Conservation (phyloP, 2,797 vertebrate genomes). For the Hippopotamyrus pictus region DNA sequence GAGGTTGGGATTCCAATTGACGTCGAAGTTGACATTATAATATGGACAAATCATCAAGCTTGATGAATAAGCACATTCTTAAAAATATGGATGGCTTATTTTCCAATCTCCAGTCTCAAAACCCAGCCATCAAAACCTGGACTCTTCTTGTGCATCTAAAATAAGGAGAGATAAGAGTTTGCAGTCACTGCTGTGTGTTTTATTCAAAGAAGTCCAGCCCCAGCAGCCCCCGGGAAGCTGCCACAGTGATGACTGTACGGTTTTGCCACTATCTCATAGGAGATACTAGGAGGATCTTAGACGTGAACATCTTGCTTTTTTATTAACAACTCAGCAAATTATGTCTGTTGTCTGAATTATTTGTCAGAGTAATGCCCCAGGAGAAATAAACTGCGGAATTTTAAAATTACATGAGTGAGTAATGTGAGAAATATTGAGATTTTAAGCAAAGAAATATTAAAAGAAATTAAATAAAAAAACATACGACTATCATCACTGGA, state of each 20-base stretch:
- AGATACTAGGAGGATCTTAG: background rate
- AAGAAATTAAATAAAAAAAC: background rate
- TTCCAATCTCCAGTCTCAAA: background rate
- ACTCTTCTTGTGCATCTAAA: background rate
- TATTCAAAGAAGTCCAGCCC: background rate
- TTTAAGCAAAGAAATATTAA: background rate
- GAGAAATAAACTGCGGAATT: background rate
- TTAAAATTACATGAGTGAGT: background rate
- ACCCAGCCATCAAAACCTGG: background rate
- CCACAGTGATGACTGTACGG: background rate
- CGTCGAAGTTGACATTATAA: background rate
- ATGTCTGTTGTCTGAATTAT: background rate
- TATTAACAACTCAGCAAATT: background rate
- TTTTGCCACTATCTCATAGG: background rate
- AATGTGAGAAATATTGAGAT: slow-evolving; percentile 1
- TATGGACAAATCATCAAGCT: background rate
- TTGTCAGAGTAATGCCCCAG: background rate
- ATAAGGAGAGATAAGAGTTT: background rate
- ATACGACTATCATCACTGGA: background rate
- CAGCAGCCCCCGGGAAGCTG: background rate
- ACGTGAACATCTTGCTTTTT: background rate
- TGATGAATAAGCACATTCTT: background rate
- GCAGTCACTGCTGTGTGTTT: background rate
- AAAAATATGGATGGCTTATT: background rate
- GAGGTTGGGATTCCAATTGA: background rate